A percentile compares a stretch with the other conserved stretches of the same genome.
phyloP scores from a whole-genome alignment of 1,140 invertebrate species.

The Tetragonula clypearis region DNA sequence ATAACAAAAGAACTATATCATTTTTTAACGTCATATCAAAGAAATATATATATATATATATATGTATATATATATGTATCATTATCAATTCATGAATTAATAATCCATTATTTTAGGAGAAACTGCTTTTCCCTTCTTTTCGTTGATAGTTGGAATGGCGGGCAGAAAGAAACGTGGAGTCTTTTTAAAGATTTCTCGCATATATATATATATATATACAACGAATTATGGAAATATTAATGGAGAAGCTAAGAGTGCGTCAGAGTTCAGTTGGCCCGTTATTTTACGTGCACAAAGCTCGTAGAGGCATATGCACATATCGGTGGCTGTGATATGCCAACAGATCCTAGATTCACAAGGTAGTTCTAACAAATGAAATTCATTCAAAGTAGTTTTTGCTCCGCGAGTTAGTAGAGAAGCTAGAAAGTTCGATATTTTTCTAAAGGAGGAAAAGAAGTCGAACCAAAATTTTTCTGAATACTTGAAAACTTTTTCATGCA shows the following conservation, averaged over 20 bases:
- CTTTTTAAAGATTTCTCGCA: neutral
- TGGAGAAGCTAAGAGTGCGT: conserved; percentile 25
- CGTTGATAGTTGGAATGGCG: neutral
- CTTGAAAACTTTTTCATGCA: conserved; percentile 1
- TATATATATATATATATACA: no score
- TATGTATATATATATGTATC: neutral
- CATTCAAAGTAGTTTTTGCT: neutral
- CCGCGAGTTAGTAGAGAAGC: neutral
- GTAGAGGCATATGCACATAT: conserved; percentile 48
- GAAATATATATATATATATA: neutral
- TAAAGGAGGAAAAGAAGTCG: conserved; percentile 2
- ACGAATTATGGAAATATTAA: conserved; percentile 36
- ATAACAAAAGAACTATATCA: neutral
- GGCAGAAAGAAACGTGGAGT: neutral
- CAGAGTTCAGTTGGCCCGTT: conserved; percentile 29
- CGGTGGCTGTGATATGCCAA: conserved; percentile 38
- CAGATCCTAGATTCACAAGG: conserved; percentile 28
- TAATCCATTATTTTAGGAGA: neutral
- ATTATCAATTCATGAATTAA: conserved; percentile 3
- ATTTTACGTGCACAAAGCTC: conserved; percentile 28
- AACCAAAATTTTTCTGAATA: conserved; percentile 1
- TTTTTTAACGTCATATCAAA: neutral
- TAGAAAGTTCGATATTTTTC: conserved; percentile 43
- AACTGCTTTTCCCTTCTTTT: neutral
- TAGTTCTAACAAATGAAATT: conserved; percentile 6